A percentile compares a stretch with the other conserved stretches of the same genome.
Conservation (phyloP, 2,888 invertebrate species). For the Eupithecia abbreviata region DNA sequence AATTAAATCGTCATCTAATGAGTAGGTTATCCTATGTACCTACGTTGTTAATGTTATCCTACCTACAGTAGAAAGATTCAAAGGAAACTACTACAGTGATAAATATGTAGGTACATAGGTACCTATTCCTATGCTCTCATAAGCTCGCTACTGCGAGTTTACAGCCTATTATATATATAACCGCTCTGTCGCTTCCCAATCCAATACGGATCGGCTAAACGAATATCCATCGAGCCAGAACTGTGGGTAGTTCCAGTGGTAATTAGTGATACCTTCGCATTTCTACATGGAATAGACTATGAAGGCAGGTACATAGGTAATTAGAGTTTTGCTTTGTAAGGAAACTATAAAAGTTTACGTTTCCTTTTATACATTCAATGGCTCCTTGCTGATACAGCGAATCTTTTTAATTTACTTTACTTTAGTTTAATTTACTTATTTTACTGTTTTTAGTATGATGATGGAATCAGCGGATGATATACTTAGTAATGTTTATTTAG, state of each 20-base stretch:
- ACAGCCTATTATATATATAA: neutral
- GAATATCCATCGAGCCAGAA: neutral
- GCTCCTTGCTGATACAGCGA: too few relatives aligned
- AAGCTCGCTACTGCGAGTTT: neutral
- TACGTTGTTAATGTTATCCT: too few relatives aligned
- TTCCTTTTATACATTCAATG: too few relatives aligned
- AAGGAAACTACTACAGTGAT: neutral
- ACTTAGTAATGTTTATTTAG: too few relatives aligned
- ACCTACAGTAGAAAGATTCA: neutral
- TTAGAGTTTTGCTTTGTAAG: too few relatives aligned
- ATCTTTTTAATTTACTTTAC: too few relatives aligned
- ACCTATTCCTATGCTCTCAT: neutral
- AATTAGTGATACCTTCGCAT: neutral
- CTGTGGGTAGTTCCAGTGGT: neutral
- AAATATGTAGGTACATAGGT: neutral
- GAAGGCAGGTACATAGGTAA: too few relatives aligned
- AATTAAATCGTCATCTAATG: neutral
- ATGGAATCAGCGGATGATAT: too few relatives aligned
- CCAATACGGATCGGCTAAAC: neutral
- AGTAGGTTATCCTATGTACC: neutral
- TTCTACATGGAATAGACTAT: neutral
- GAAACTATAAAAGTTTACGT: too few relatives aligned
- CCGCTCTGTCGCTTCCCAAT: neutral
- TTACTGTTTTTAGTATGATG: too few relatives aligned
- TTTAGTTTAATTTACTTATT: too few relatives aligned